Evolutionary conservation across 2,113 vertebrate genomes (phyloP).

Genomic region (Amphilophus citrinellus): DNA sequence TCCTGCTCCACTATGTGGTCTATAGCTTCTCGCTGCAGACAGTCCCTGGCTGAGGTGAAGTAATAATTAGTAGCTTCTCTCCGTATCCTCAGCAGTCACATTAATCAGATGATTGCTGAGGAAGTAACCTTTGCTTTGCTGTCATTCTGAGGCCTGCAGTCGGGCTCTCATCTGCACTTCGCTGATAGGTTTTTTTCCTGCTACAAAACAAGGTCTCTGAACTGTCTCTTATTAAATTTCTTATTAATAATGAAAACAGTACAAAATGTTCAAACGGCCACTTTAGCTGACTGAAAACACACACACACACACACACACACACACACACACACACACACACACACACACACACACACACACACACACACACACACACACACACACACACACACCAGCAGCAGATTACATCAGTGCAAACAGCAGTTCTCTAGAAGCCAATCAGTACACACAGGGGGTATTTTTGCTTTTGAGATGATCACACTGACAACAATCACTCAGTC

Average conservation of each 20-base stretch:
- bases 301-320: background rate
- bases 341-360: background rate
- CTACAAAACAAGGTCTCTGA: too few relatives aligned
- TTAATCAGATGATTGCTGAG: background rate
- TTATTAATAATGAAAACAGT: background rate
- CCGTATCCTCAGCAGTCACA: background rate
- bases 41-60: conserved; percentile 6
- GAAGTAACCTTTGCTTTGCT: background rate
- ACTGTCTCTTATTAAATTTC: too few relatives aligned
- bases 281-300: background rate
- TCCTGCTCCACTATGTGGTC: background rate
- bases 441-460: background rate
- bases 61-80: conserved; percentile 5
- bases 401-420: background rate
- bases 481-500: background rate
- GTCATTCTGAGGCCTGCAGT: background rate
- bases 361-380: background rate
- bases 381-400: background rate
- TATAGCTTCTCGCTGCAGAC: conserved; percentile 4
- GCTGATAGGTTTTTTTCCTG: too few relatives aligned
- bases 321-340: background rate
- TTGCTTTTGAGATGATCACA: background rate
- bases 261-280: background rate
- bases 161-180: too few relatives aligned
- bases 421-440: background rate